Conservation (phyloP, 2,888 invertebrate genomes). For the Luffia ferchaultella region DNA sequence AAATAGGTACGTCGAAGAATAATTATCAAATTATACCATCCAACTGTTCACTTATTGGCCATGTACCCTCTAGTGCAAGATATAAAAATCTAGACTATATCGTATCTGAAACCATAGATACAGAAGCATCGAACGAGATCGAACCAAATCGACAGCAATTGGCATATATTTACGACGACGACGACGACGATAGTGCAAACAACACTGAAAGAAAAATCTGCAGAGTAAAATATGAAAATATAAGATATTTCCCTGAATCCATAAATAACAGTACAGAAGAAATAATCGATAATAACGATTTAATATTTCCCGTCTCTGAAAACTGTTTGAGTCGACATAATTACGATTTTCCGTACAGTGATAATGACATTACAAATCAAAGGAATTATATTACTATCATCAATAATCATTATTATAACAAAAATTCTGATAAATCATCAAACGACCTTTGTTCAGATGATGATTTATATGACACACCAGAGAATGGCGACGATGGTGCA, state of each 20-base stretch:
- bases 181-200: slow-evolving; percentile 13
- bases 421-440: slow-evolving; percentile 29
- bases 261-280: background rate
- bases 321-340: background rate
- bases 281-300: background rate
- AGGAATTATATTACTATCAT: slow-evolving; percentile 33
- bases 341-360: background rate
- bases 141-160: slow-evolving; percentile 1
- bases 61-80: too few species aligned
- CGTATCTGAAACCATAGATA: background rate
- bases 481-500: slow-evolving; percentile 19
- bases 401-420: slow-evolving; percentile 24
- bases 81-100: background rate
- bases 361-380: slow-evolving; percentile 18
- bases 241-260: background rate
- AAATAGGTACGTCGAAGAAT: background rate
- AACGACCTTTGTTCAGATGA: slow-evolving; percentile 21
- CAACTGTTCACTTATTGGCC: background rate
- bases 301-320: background rate
- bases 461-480: slow-evolving; percentile 8
- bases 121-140: background rate
- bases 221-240: background rate
- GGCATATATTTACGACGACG: slow-evolving; percentile 10
- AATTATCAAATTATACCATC: background rate
- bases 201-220: slow-evolving; percentile 13